Percentiles rank a stretch among this genome's conserved stretches.
phyloP scores from a whole-genome alignment of 2,113 vertebrate species.

The Chelonoidis abingdonii region DNA sequence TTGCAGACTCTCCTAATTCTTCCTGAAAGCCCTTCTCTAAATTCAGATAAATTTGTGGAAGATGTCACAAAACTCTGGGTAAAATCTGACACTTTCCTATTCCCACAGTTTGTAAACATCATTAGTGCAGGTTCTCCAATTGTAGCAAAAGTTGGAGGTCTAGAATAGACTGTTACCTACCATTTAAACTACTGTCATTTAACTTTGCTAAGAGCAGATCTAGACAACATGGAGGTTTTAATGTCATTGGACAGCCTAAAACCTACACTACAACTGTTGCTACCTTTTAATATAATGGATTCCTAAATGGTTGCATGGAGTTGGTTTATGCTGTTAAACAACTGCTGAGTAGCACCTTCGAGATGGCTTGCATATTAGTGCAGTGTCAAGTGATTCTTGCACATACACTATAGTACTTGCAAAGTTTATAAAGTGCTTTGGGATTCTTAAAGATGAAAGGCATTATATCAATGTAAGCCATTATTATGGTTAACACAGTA shows the following conservation, averaged over 20 bases:
- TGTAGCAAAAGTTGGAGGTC: not conserved
- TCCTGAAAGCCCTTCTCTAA: not conserved
- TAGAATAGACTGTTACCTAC: not conserved
- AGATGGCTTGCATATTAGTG: not conserved
- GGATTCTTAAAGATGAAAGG: not conserved
- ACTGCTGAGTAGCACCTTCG: not conserved
- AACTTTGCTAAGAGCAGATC: not conserved
- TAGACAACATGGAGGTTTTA: not conserved
- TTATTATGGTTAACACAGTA: not conserved
- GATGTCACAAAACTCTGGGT: not conserved
- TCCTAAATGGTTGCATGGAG: not conserved
- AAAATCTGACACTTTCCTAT: not conserved
- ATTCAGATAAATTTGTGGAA: not conserved
- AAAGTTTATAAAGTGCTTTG: not conserved
- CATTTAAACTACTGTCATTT: not conserved
- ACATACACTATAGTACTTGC: not conserved
- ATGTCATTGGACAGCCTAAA: not conserved
- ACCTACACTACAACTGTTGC: not conserved
- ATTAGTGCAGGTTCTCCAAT: not conserved
- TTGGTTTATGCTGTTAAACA: not conserved
- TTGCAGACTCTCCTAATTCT: not conserved
- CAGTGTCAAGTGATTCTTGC: not conserved
- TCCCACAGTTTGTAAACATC: not conserved
- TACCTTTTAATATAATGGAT: not conserved
- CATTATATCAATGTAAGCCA: not conserved